phyloP scores from a whole-genome alignment of 2,797 vertebrate genomes.

The Silurus lanzhouensis region DNA sequence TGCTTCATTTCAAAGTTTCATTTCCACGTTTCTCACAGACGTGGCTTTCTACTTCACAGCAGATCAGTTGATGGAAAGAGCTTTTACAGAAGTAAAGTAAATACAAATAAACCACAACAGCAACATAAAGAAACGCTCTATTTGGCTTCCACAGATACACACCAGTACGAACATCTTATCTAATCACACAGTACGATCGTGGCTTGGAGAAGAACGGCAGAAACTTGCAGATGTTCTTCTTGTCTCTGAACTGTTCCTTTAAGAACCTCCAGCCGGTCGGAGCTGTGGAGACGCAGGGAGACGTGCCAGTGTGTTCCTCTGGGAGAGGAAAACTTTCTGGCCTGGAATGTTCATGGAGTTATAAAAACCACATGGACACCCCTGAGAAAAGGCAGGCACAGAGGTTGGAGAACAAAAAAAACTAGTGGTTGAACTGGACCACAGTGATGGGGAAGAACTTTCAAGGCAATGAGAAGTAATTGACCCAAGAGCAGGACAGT shows the following conservation, averaged over 20 bases:
- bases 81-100: neutral
- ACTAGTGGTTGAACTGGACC: too few species aligned
- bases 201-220: neutral
- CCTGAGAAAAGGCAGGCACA: constrained; percentile 14
- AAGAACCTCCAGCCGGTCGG: neutral
- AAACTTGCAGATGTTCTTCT: too few species aligned
- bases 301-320: neutral
- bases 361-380: constrained; percentile 26
- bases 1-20: neutral
- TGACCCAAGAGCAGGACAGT: neutral
- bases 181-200: neutral
- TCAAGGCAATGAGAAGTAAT: neutral
- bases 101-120: neutral
- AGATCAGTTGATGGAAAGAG: neutral
- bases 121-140: neutral
- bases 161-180: too few species aligned
- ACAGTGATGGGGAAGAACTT: neutral
- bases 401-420: constrained; percentile 16
- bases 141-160: too few species aligned
- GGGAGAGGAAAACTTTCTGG: neutral
- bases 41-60: neutral
- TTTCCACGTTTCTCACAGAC: neutral
- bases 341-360: constrained; percentile 8
- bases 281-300: neutral
- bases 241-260: neutral